A percentile compares a stretch with the other conserved stretches of the same genome.
Evolutionary conservation across 2,888 invertebrate genomes (phyloP).

Genomic region (Nowickia ferox): DNA sequence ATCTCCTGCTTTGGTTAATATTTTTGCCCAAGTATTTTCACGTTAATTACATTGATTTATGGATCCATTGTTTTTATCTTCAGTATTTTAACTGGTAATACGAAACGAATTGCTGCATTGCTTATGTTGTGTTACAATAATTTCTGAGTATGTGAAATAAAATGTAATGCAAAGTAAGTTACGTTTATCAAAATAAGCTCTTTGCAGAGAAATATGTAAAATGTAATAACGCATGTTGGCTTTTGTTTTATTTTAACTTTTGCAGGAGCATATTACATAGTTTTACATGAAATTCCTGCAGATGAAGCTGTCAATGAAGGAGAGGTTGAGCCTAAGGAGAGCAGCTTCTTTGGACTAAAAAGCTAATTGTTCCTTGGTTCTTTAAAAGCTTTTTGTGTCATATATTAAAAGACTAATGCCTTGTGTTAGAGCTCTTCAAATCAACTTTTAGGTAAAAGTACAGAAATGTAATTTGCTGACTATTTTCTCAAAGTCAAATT

Average conservation of each 20-base stretch:
- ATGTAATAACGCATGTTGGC: conserved; percentile 39
- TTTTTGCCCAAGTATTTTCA: conserved; percentile 58
- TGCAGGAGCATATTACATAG: no score
- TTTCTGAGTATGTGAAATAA: not conserved
- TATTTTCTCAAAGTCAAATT: no score
- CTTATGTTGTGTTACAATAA: conserved; percentile 19
- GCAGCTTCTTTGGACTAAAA: no score
- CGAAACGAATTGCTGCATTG: conserved; percentile 52
- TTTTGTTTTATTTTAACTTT: not conserved
- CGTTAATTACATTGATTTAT: conserved; percentile 97
- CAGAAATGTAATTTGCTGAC: no score
- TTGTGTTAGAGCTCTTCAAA: no score
- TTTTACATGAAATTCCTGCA: no score
- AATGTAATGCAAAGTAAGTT: conserved; percentile 41
- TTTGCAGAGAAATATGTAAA: conserved; percentile 30
- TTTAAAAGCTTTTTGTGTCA: no score
- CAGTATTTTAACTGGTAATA: conserved; percentile 68
- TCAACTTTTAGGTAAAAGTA: no score
- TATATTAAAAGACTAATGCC: no score
- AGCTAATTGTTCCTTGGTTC: no score
- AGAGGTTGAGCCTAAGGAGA: no score
- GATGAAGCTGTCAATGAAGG: no score
- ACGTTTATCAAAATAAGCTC: not conserved
- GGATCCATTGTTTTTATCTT: conserved; percentile 92
- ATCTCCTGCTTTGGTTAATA: conserved; percentile 60